A percentile compares a stretch with the other conserved stretches of the same genome.
phyloP scores from a whole-genome alignment of 2,797 vertebrate species.

The Uromys caudimaculatus region DNA sequence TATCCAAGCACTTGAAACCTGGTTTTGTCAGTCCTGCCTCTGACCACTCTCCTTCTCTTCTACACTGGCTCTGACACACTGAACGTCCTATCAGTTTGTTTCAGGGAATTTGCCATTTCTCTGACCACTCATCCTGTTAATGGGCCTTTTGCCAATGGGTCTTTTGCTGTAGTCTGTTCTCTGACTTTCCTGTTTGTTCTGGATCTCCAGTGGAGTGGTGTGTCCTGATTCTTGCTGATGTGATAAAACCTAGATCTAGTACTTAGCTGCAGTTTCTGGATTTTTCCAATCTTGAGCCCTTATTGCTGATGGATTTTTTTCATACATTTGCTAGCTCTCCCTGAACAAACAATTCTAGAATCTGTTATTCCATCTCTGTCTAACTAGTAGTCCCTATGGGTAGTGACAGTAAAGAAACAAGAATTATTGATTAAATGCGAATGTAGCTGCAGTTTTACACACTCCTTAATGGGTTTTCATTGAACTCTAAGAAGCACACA shows the following conservation, averaged over 20 bases:
- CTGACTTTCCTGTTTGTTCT: not conserved
- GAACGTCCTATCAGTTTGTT: rapidly evolving
- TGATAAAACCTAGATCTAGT: not conserved
- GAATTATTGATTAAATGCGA: not conserved
- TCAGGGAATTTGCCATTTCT: not conserved
- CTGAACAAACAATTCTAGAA: not conserved
- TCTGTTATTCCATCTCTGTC: not conserved
- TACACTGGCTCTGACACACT: not conserved
- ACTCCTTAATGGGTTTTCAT: not conserved
- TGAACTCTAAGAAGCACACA: conserved; percentile 29
- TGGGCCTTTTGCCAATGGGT: not conserved
- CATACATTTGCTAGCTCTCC: not conserved
- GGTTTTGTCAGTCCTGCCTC: not conserved
- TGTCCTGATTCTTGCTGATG: not conserved
- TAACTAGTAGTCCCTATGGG: not conserved
- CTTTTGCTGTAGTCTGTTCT: not conserved
- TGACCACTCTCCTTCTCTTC: not conserved
- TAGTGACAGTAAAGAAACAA: conserved; percentile 7
- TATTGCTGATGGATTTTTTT: not conserved
- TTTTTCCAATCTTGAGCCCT: not conserved
- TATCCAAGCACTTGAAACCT: not conserved
- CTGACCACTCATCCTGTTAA: not conserved
- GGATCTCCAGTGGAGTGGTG: not conserved
- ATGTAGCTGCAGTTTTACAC: not conserved
- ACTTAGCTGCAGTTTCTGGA: not conserved